Percentiles rank a stretch among this genome's conserved stretches.
These are phyloP conservation scores for Gavia stellata DNA, from an alignment of 2,113 vertebrate genomes.

Conservation along the genomic window DNA sequence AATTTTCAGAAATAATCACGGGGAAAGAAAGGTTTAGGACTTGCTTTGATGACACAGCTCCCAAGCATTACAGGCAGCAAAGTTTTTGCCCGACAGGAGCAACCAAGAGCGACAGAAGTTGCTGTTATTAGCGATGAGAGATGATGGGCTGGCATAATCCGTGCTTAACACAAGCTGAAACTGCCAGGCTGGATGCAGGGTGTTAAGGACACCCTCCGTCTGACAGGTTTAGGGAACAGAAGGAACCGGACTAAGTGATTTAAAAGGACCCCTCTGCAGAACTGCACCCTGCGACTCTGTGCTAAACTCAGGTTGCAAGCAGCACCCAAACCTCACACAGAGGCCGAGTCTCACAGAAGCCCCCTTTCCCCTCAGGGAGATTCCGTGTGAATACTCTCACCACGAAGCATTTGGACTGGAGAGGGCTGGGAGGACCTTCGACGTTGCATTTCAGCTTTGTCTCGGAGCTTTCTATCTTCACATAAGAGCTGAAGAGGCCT, in stretches of 20 bases:
- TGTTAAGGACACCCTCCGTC: background rate
- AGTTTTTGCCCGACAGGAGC: background rate
- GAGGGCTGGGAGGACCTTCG: background rate
- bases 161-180: background rate
- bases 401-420: background rate
- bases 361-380: background rate
- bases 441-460: background rate
- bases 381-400: background rate
- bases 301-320: background rate
- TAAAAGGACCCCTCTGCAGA: background rate
- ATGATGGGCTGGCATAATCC: background rate
- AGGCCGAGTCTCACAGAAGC: background rate
- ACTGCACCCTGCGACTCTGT: background rate
- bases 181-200: background rate
- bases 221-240: background rate
- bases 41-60: background rate
- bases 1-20: background rate
- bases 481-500: background rate
- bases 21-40: background rate
- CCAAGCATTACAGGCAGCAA: background rate
- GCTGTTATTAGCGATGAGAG: background rate
- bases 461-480: background rate
- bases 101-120: rapidly evolving
- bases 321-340: background rate
- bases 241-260: rapidly evolving